phyloP scores from a whole-genome alignment of 1,140 invertebrate species.

The Drosophila guanche region DNA sequence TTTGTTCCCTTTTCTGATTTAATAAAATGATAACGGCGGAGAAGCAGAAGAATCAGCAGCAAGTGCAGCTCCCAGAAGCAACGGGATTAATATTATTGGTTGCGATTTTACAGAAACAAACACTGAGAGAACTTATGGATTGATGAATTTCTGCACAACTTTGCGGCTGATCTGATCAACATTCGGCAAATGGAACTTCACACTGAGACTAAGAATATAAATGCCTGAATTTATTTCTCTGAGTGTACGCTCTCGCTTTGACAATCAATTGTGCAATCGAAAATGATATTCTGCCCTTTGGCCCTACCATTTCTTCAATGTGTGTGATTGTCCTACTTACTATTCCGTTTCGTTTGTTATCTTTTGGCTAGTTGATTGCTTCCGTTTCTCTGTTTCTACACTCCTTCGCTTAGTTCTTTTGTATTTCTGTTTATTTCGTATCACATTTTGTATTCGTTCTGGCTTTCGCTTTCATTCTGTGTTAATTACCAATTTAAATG shows the following conservation, averaged over 20 bases:
- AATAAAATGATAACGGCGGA: constrained; percentile 71
- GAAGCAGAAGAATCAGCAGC: constrained; percentile 3
- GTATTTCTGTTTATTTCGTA: constrained; percentile 47
- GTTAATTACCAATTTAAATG: constrained; percentile 81
- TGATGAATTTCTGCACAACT: no score
- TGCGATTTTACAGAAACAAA: constrained; percentile 42
- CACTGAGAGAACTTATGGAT: background rate
- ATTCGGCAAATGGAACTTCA: background rate
- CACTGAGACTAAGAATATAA: no score
- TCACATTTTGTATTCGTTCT: constrained; percentile 23
- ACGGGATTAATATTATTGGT: constrained; percentile 52
- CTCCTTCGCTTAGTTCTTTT: constrained; percentile 35
- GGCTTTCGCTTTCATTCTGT: constrained; percentile 64
- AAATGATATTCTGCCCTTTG: constrained; percentile 18
- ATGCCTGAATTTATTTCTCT: background rate
- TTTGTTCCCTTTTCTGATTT: constrained; percentile 56
- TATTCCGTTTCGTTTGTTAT: constrained; percentile 48
- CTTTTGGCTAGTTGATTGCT: constrained; percentile 68
- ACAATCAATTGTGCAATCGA: constrained; percentile 40
- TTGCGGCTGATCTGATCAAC: no score
- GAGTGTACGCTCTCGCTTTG: constrained; percentile 13
- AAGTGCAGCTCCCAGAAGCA: constrained; percentile 14
- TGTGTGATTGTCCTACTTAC: background rate
- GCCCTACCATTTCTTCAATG: constrained; percentile 10
- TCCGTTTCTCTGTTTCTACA: constrained; percentile 45